Percentiles rank a stretch among this genome's conserved stretches.
Evolutionary conservation across 2,113 vertebrate species (phyloP).

Genomic region (Ciconia stormi): DNA sequence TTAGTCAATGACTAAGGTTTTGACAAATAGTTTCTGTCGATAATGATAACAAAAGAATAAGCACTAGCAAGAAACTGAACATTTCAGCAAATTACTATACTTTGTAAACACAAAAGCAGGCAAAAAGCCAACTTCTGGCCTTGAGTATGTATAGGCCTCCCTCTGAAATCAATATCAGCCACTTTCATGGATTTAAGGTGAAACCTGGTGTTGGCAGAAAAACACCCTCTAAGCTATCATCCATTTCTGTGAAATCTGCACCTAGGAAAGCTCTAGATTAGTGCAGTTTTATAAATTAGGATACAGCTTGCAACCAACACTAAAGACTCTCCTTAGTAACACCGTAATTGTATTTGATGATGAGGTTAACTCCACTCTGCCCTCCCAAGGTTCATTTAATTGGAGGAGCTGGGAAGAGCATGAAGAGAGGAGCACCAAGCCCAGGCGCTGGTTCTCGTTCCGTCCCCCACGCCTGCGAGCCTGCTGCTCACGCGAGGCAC

Average conservation of each 20-base stretch:
- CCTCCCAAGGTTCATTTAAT: neutral
- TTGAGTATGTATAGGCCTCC: neutral
- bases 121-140: neutral
- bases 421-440: neutral
- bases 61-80: neutral
- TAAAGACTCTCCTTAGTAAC: neutral
- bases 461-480: fast-evolving
- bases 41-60: neutral
- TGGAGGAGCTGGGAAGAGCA: neutral
- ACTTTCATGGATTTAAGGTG: neutral
- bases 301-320: neutral
- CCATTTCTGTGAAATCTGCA: neutral
- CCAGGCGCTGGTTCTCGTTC: fast-evolving
- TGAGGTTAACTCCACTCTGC: neutral
- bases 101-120: neutral
- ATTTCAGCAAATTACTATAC: neutral
- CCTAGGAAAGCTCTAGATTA: neutral
- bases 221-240: neutral
- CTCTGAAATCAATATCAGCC: neutral
- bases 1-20: neutral
- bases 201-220: neutral
- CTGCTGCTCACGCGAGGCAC: fast-evolving
- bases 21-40: neutral
- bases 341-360: fast-evolving
- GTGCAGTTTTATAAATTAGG: neutral